Evolutionary conservation across 2,888 invertebrate species (phyloP).

Genomic region (Amiota communis): DNA sequence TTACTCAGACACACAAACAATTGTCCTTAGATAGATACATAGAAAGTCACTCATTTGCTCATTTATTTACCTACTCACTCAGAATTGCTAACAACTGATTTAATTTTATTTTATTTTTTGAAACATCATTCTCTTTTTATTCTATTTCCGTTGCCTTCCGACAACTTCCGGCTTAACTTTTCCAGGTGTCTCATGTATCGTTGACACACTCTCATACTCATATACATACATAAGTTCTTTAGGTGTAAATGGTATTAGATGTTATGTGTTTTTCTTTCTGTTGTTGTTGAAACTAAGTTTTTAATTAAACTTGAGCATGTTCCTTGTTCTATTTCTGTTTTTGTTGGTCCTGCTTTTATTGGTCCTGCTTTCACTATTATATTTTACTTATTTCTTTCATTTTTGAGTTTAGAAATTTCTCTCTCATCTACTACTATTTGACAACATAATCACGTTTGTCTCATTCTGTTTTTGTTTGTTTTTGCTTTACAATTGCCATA

Average conservation of each 20-base stretch:
- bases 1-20: background rate
- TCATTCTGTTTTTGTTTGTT: too few relatives aligned
- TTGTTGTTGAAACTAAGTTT: background rate
- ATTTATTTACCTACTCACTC: background rate
- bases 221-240: background rate
- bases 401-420: too few relatives aligned
- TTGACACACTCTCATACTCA: background rate
- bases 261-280: too few relatives aligned
- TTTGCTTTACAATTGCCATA: too few relatives aligned
- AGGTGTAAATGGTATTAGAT: background rate
- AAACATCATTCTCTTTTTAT: background rate
- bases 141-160: too few relatives aligned
- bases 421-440: too few relatives aligned
- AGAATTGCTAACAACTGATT: conserved; percentile 8
- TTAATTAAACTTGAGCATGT: background rate
- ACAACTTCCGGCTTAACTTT: background rate
- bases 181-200: background rate
- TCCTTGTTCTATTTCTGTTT: too few relatives aligned
- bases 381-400: too few relatives aligned
- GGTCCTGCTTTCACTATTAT: too few relatives aligned
- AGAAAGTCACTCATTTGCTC: background rate
- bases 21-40: background rate
- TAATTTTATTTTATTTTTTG: background rate
- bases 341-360: too few relatives aligned
- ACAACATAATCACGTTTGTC: too few relatives aligned